Conservation (phyloP, 1,140 invertebrate species). For the Euura lappo region DNA sequence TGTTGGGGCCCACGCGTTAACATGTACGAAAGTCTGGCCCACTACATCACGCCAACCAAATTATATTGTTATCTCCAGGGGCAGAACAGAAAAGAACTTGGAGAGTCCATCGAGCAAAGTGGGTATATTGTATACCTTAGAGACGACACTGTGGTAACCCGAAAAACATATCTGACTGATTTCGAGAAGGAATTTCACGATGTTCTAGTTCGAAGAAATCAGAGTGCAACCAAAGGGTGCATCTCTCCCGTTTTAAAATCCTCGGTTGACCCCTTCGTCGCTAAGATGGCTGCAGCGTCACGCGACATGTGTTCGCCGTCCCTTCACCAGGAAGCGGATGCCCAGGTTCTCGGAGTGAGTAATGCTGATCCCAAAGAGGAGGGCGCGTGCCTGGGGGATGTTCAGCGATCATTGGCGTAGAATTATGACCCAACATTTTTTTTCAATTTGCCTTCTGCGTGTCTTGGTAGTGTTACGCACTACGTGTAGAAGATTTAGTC, state of each 20-base stretch:
- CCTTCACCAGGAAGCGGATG: slow-evolving; percentile 6
- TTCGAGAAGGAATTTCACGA: too few relatives aligned
- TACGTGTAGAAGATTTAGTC: too few relatives aligned
- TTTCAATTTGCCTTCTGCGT: too few relatives aligned
- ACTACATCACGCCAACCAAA: slow-evolving; percentile 4
- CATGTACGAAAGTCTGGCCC: background rate
- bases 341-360: slow-evolving; percentile 1
- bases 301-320: slow-evolving; percentile 1
- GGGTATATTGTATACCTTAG: too few relatives aligned
- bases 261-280: background rate
- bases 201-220: too few relatives aligned
- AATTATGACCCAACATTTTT: background rate
- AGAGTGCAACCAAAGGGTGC: too few relatives aligned
- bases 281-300: background rate
- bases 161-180: too few relatives aligned
- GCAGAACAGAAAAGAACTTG: too few relatives aligned
- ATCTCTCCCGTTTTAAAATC: too few relatives aligned
- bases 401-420: slow-evolving; percentile 2
- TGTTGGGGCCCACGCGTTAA: background rate
- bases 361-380: background rate
- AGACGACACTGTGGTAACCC: too few relatives aligned
- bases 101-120: too few relatives aligned
- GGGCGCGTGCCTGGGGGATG: slow-evolving; percentile 1
- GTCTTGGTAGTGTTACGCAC: too few relatives aligned
- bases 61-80: background rate